Evolutionary conservation across 2,797 vertebrate genomes (phyloP).

Genomic region (Arctocebus calabarensis): DNA sequence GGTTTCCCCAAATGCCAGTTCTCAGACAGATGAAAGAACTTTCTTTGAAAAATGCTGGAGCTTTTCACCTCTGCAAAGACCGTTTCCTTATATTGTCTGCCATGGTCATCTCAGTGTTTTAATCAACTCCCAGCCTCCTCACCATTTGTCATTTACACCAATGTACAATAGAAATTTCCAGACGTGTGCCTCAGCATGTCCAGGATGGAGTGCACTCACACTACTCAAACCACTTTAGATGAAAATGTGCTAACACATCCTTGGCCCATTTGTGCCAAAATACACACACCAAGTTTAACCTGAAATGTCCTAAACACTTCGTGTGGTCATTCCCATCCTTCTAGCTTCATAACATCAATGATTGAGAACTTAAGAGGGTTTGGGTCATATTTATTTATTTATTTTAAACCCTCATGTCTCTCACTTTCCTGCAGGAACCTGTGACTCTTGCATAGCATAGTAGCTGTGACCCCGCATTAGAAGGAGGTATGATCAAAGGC

Average conservation of each 20-base stretch:
- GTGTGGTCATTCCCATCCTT: conserved; percentile 14
- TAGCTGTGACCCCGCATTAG: conserved; percentile 91
- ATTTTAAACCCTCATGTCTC: conserved; percentile 72
- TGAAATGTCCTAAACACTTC: conserved; percentile 28
- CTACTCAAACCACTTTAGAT: conserved; percentile 52
- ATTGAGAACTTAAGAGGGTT: conserved; percentile 72
- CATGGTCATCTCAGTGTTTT: conserved; percentile 75
- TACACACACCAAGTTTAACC: conserved; percentile 55
- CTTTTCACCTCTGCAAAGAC: conserved; percentile 74
- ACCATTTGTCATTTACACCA: conserved; percentile 77
- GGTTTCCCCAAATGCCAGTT: conserved; percentile 73
- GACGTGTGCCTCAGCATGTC: conserved; percentile 77
- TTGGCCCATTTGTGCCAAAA: conserved; percentile 56
- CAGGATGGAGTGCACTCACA: conserved; percentile 7
- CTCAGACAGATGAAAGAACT: conserved; percentile 68
- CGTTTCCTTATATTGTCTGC: conserved; percentile 60
- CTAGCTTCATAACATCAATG: conserved; percentile 14
- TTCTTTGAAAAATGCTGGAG: conserved; percentile 75
- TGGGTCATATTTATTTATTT: conserved; percentile 80
- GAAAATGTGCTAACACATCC: conserved; percentile 67
- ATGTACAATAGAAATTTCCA: conserved; percentile 71
- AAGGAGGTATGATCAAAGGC: conserved; percentile 94
- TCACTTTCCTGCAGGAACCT: conserved; percentile 83
- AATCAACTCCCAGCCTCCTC: conserved; percentile 71
- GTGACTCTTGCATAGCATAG: conserved; percentile 89